These are phyloP conservation scores for Melieria omissa DNA, from an alignment of 2,888 invertebrate species.

Conservation along the genomic window DNA sequence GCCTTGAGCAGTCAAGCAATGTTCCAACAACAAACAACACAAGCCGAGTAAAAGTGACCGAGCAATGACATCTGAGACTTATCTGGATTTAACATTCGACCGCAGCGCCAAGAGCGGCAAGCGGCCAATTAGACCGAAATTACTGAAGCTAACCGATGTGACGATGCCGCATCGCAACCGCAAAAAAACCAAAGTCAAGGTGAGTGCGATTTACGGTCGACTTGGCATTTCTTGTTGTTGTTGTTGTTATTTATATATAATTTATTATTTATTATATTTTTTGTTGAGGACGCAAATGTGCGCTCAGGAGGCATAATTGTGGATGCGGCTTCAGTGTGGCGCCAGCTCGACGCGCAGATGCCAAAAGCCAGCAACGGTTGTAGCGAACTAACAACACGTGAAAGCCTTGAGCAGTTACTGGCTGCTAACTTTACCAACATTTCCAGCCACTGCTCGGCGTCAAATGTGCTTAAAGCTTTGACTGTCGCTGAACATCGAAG, in stretches of 20 bases:
- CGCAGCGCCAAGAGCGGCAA: conserved; percentile 58
- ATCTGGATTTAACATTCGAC: conserved; percentile 61
- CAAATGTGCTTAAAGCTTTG: too few relatives aligned
- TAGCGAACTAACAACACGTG: too few relatives aligned
- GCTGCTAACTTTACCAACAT: too few relatives aligned
- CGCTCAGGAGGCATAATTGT: too few relatives aligned
- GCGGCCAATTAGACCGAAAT: conserved; percentile 63
- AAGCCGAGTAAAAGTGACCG: background rate
- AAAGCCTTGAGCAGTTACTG: too few relatives aligned
- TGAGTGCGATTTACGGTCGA: conserved; percentile 44
- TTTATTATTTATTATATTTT: background rate
- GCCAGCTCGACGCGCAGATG: too few relatives aligned
- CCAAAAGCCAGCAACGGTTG: too few relatives aligned
- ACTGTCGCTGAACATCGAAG: too few relatives aligned
- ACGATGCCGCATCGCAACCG: conserved; percentile 64
- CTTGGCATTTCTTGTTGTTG: background rate
- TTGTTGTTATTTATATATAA: conserved; percentile 11
- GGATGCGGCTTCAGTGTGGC: too few relatives aligned
- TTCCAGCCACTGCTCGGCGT: too few relatives aligned
- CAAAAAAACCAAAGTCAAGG: conserved; percentile 66
- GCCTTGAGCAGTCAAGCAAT: conserved; percentile 8
- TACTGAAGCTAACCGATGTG: conserved; percentile 64
- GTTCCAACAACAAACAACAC: background rate
- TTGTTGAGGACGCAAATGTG: too few relatives aligned
- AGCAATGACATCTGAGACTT: conserved; percentile 64